Evolutionary conservation across 2,888 invertebrate species (phyloP).

Genomic region (Litoditis marina): DNA sequence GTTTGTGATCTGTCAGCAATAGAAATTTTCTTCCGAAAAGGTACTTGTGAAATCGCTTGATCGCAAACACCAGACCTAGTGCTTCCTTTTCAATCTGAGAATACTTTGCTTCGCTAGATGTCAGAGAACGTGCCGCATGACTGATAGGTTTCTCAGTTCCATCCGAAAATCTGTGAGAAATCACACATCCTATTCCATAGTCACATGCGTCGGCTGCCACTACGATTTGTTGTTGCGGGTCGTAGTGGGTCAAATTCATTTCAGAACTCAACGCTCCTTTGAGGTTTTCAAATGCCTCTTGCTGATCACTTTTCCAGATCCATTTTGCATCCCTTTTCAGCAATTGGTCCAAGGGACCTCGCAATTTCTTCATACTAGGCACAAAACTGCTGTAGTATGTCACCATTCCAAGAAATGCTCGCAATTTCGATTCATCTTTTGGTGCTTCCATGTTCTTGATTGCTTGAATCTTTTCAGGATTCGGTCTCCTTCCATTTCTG

Average conservation of each 20-base stretch:
- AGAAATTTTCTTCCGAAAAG: conserved; percentile 61
- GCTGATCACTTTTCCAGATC: conserved; percentile 5
- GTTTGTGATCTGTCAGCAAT: conserved; percentile 64
- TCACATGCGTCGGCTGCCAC: conserved; percentile 36
- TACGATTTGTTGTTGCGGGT: conserved; percentile 20
- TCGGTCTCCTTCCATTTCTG: conserved; percentile 10
- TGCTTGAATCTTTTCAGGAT: conserved; percentile 21
- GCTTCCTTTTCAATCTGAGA: conserved; percentile 64
- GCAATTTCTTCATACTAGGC: conserved; percentile 5
- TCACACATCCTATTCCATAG: conserved; percentile 40
- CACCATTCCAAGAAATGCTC: conserved; percentile 27
- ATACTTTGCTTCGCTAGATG: conserved; percentile 62
- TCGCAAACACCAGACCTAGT: conserved; percentile 60
- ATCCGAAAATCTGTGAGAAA: conserved; percentile 44
- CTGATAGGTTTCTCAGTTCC: conserved; percentile 38
- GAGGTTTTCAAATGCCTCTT: conserved; percentile 7
- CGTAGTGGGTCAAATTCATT: conserved; percentile 33
- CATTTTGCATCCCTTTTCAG: conserved; percentile 16
- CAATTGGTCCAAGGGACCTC: too few species aligned
- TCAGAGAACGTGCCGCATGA: conserved; percentile 42
- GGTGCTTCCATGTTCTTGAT: conserved; percentile 19
- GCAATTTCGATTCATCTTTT: conserved; percentile 13
- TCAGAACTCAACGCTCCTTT: conserved; percentile 1
- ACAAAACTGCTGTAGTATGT: conserved; percentile 27
- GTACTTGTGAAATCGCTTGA: conserved; percentile 63